Conservation (phyloP, 2,888 invertebrate genomes). For the Cephus pulcher region DNA sequence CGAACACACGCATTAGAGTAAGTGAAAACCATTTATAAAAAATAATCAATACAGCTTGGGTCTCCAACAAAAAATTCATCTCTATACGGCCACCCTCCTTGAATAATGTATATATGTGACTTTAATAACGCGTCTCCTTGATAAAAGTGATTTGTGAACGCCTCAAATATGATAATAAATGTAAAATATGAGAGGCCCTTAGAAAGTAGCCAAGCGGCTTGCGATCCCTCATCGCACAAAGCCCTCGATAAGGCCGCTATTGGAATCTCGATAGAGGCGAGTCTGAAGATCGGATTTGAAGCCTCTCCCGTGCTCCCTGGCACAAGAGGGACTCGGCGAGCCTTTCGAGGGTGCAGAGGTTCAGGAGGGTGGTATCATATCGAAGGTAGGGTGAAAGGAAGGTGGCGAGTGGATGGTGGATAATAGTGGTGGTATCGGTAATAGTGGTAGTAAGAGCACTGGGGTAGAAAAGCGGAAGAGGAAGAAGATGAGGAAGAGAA, state of each 20-base stretch:
- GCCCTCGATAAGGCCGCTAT: slow-evolving; percentile 64
- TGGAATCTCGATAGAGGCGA: slow-evolving; percentile 63
- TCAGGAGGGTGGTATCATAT: neutral
- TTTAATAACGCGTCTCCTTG: slow-evolving; percentile 37
- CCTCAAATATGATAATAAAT: slow-evolving; percentile 63
- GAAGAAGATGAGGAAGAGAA: slow-evolving; percentile 29
- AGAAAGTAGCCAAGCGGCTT: slow-evolving; percentile 53
- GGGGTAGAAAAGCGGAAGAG: slow-evolving; percentile 24
- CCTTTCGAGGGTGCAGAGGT: neutral
- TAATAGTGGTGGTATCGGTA: neutral
- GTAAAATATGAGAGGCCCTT: slow-evolving; percentile 54
- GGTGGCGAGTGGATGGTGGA: slow-evolving; percentile 15
- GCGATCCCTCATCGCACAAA: slow-evolving; percentile 64
- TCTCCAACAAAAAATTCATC: neutral
- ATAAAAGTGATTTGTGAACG: slow-evolving; percentile 55
- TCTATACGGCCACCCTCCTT: neutral
- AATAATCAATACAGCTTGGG: neutral
- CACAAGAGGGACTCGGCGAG: neutral
- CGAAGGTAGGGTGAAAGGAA: slow-evolving; percentile 19
- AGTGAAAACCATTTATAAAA: neutral
- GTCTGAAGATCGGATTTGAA: slow-evolving; percentile 59
- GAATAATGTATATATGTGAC: slow-evolving; percentile 18
- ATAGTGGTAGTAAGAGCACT: neutral
- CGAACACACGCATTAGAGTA: neutral
- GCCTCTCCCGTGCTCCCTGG: slow-evolving; percentile 39